Evolutionary conservation across 64 coral and sea anemone species (phyloP).

Genomic region (Dendronephthya gigantea): DNA sequence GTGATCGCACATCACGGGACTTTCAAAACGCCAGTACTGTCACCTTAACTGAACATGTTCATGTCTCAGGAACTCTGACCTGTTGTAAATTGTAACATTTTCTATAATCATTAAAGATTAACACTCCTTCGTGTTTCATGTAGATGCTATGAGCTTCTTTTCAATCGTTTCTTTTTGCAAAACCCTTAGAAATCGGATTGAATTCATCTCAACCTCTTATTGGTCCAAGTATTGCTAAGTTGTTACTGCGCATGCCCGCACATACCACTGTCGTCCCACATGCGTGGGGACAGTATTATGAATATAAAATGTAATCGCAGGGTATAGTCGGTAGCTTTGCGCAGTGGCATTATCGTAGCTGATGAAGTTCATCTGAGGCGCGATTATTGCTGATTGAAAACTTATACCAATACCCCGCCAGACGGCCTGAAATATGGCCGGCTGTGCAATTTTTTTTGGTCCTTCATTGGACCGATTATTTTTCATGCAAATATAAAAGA

Average conservation of each 20-base stretch:
- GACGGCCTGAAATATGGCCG: conserved; percentile 15
- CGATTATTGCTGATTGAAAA: conserved; percentile 16
- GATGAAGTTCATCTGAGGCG: not conserved
- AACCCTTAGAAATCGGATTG: too few relatives aligned
- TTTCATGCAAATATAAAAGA: not conserved
- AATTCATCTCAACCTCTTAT: too few relatives aligned
- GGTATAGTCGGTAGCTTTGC: not conserved
- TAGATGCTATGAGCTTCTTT: too few relatives aligned
- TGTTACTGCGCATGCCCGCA: not conserved
- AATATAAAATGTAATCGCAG: not conserved
- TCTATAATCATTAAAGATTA: not conserved
- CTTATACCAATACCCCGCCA: conserved; percentile 9
- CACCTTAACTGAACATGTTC: not conserved
- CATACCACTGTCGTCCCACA: not conserved
- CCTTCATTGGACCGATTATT: not conserved
- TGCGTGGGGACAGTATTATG: not conserved
- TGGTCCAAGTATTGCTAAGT: not conserved
- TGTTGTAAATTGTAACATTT: not conserved
- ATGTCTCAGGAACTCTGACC: not conserved
- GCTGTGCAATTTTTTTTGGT: conserved; percentile 16
- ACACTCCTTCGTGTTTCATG: not conserved
- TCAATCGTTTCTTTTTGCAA: too few relatives aligned
- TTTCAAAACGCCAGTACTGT: not conserved
- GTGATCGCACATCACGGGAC: not conserved
- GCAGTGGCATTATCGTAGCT: conserved; percentile 7